Base-by-base conservation (phyloP, 2,113 vertebrate species). In the Scalopus aquaticus region DNA sequence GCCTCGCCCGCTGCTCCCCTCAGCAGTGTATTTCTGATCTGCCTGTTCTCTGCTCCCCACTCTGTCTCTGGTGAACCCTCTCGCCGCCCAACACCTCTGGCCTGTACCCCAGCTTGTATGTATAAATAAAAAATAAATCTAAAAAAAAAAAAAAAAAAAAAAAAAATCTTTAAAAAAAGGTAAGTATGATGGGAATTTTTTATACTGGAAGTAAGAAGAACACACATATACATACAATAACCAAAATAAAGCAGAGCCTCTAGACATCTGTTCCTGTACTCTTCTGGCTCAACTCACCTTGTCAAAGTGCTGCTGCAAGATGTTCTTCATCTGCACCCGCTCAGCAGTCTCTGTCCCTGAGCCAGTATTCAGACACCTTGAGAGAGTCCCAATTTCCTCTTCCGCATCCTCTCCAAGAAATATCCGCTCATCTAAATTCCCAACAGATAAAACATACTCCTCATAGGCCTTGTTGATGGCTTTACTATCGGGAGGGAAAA, bases 391-490 rank as follows among this genome's bases (percentile, higher is more conserved):
- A 51, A 99, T 99, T 96, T 99, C 99, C 81, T 99, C 99, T 17
- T 98, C 99, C 0, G 99, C 99, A 46, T 99, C 99, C 26, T 99
- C 99, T 0, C 99, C 99, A 1, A 99, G 98, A 97, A 99, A 99
- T 94, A 99, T 99, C 72, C 99, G 97, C 97, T 99, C 99, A 81
- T 99, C 99, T 8, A 99, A 97, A 67, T 99, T 98, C 51, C 99
- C 99, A 9, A 98, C 98, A 4, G 99, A 99, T 94, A 99, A 86
- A 3, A 99, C 97, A 6, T 99, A 99, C 91, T 99, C 99, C 93
- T 99, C 99, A 1, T 99, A 99, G 46, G 98, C 99, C 49, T 99
- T 99, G 95, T 98, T 99, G 97, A 99, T 98, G 93, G 99, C 98
- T 98, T 99, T 98, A 77, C 99, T 99, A 54, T 0, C 94, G 46